These are phyloP conservation scores for Riptortus pedestris DNA, from an alignment of 1,140 invertebrate genomes.

Conservation along the genomic window DNA sequence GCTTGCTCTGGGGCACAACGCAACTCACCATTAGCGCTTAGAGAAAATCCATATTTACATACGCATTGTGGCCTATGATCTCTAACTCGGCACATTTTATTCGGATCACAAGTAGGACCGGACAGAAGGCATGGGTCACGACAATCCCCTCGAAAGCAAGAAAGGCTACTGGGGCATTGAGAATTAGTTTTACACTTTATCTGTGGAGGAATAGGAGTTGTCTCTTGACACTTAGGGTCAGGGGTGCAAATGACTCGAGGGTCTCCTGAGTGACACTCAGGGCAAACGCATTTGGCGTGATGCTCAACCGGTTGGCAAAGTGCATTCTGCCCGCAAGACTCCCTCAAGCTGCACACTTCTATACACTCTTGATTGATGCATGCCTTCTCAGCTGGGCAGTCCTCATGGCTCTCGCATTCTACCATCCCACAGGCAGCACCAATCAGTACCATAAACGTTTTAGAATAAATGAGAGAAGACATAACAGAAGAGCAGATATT, in stretches of 20 bases:
- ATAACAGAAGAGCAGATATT: slow-evolving; percentile 4
- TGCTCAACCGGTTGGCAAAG: slow-evolving; percentile 73
- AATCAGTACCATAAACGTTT: slow-evolving; percentile 1
- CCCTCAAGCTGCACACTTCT: slow-evolving; percentile 77
- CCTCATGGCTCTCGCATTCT: slow-evolving; percentile 79
- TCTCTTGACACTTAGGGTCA: slow-evolving; percentile 56
- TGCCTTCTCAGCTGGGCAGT: slow-evolving; percentile 81
- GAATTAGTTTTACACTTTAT: slow-evolving; percentile 39
- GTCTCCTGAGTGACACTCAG: slow-evolving; percentile 72
- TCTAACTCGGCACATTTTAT: slow-evolving; percentile 78
- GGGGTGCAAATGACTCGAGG: slow-evolving; percentile 63
- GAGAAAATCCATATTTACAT: slow-evolving; percentile 75
- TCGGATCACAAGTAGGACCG: slow-evolving; percentile 55
- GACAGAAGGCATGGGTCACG: slow-evolving; percentile 58
- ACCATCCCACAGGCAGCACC: slow-evolving; percentile 37
- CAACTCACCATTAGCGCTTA: slow-evolving; percentile 72
- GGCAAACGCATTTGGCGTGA: slow-evolving; percentile 72
- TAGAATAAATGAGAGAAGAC: background rate
- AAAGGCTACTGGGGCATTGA: slow-evolving; percentile 64
- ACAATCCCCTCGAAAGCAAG: slow-evolving; percentile 65
- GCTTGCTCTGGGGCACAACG: slow-evolving; percentile 65
- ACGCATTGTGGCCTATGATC: slow-evolving; percentile 75
- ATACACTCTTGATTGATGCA: slow-evolving; percentile 77
- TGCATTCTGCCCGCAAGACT: slow-evolving; percentile 78
- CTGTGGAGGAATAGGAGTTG: slow-evolving; percentile 3